Evolutionary conservation across 2,797 vertebrate genomes (phyloP).

Genomic region (Zalophus californianus): DNA sequence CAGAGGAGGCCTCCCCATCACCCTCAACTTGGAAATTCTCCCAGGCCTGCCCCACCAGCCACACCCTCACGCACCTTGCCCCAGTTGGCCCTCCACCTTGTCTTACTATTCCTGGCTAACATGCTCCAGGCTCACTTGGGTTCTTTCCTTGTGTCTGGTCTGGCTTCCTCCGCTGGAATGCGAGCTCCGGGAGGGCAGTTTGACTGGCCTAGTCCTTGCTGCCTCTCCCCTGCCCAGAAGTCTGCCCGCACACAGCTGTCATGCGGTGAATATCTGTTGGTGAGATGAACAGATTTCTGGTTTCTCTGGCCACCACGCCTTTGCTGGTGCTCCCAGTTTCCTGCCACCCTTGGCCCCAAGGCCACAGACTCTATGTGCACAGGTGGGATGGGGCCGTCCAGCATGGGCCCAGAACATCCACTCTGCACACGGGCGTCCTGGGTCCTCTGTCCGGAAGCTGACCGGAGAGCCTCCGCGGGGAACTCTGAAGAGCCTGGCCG

Average conservation of each 20-base stretch:
- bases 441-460: background rate
- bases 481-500: background rate
- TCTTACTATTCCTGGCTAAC: rapidly evolving
- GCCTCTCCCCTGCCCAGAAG: background rate
- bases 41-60: rapidly evolving
- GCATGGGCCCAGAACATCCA: background rate
- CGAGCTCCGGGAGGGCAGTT: background rate
- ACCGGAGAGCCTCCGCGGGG: background rate
- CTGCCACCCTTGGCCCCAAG: rapidly evolving
- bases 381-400: background rate
- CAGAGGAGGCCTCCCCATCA: rapidly evolving
- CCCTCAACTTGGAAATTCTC: rapidly evolving
- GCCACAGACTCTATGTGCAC: rapidly evolving
- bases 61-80: rapidly evolving
- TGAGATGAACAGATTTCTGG: background rate
- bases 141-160: background rate
- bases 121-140: too few relatives aligned
- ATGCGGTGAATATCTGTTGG: rapidly evolving
- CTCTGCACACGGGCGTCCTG: rapidly evolving
- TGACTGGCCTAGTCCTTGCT: too few relatives aligned
- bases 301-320: rapidly evolving
- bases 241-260: rapidly evolving
- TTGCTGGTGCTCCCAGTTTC: background rate
- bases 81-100: rapidly evolving
- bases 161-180: rapidly evolving